A percentile compares a stretch with the other conserved stretches of the same genome.
phyloP scores from a whole-genome alignment of 2,113 vertebrate species.

The Ceyx margarethae region DNA sequence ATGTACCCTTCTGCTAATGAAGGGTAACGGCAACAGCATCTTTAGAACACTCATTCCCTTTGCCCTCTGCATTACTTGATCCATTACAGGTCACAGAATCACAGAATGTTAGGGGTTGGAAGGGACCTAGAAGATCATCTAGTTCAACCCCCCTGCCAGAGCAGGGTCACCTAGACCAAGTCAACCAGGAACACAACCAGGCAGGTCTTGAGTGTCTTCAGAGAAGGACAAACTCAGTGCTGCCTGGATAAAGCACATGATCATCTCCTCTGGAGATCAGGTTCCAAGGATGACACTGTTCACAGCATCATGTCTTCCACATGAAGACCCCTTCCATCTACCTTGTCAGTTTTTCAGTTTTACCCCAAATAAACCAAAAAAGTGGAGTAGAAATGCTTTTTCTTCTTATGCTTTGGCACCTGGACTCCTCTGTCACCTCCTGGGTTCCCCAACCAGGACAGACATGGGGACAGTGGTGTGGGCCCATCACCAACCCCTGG shows the following conservation, averaged over 20 bases:
- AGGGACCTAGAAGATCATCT: no score
- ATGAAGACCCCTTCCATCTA: no score
- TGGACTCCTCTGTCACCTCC: neutral
- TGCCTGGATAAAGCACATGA: neutral
- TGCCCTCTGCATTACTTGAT: neutral
- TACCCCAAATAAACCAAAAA: neutral
- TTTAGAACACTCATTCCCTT: rapidly evolving
- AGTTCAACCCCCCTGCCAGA: no score
- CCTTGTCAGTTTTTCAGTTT: neutral
- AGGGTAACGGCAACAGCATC: no score
- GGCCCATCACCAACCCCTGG: neutral
- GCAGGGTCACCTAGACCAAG: no score
- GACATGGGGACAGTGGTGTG: neutral
- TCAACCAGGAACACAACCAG: no score
- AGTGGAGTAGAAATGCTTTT: neutral
- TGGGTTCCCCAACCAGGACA: neutral
- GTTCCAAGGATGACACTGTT: neutral
- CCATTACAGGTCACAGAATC: neutral
- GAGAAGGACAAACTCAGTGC: neutral
- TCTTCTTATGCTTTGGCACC: neutral
- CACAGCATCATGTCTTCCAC: no score
- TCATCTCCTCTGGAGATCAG: neutral
- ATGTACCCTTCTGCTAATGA: neutral
- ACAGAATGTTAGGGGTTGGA: no score
- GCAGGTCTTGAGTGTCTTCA: no score